Evolutionary conservation across 2,113 vertebrate species (phyloP).

Genomic region (Tricholaema leucomelas): DNA sequence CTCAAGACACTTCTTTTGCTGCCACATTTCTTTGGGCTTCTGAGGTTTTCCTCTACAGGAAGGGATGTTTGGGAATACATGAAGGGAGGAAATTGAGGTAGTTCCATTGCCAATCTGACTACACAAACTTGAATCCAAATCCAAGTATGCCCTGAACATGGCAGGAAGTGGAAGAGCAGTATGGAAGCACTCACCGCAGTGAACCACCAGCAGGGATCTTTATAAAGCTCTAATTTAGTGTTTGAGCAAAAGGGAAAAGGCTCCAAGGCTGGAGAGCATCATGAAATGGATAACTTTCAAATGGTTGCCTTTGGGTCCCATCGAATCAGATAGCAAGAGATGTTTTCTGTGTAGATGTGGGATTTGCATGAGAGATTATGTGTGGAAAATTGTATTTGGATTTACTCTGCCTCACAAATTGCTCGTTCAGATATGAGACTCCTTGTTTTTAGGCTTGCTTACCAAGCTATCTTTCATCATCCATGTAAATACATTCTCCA

Average conservation of each 20-base stretch:
- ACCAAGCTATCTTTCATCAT: neutral
- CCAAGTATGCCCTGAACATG: accelerated
- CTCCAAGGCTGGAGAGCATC: neutral
- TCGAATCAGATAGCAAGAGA: neutral
- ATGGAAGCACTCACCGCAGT: neutral
- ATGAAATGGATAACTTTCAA: neutral
- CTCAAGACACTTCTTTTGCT: neutral
- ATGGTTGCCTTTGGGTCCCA: accelerated
- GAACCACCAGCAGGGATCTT: neutral
- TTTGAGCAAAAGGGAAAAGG: neutral
- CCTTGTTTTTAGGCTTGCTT: neutral
- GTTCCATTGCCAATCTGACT: neutral
- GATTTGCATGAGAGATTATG: neutral
- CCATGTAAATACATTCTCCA: neutral
- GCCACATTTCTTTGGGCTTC: accelerated
- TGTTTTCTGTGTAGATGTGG: neutral
- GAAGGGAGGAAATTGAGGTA: neutral
- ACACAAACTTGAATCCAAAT: neutral
- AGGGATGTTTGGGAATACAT: neutral
- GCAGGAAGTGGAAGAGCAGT: neutral
- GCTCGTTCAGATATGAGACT: neutral
- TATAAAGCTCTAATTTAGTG: neutral
- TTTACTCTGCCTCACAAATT: neutral
- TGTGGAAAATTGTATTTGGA: neutral
- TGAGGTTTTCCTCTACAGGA: neutral